phyloP scores from a whole-genome alignment of 2,113 vertebrate species.

The Gadus macrocephalus region DNA sequence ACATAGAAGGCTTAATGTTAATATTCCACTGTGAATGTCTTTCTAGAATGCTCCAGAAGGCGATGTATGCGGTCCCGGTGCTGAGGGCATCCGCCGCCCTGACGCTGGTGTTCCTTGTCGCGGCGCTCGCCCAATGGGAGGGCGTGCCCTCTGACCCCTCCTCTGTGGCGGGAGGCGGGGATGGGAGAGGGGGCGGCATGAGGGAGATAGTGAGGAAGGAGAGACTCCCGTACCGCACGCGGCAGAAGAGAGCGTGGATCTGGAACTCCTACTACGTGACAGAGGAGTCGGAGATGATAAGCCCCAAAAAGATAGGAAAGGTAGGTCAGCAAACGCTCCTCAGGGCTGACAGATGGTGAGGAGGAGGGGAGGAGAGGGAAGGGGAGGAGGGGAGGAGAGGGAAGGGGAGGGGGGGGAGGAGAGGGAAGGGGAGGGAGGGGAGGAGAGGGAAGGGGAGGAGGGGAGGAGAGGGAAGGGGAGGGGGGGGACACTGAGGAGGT shows the following conservation, averaged over 20 bases:
- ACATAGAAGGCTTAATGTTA: no score
- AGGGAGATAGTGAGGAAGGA: constrained; percentile 46
- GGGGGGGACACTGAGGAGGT: no score
- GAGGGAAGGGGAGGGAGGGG: no score
- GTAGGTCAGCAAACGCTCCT: constrained; percentile 54
- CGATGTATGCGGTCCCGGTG: constrained; percentile 49
- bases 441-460: no score
- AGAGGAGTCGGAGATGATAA: constrained; percentile 66
- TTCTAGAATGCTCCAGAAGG: constrained; percentile 44
- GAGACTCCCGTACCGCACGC: constrained; percentile 34
- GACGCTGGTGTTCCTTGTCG: not conserved
- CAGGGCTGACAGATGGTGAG: no score
- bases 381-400: no score
- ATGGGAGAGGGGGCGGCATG: accelerated
- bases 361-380: no score
- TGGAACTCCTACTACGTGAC: constrained; percentile 84
- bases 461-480: no score
- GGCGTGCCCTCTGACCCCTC: constrained; percentile 9
- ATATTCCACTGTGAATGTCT: no score
- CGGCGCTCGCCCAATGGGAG: not conserved
- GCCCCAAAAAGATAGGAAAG: constrained; percentile 78
- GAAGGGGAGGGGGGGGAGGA: no score
- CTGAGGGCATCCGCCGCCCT: constrained; percentile 43
- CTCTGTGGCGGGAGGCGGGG: constrained; percentile 3
- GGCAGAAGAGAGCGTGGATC: constrained; percentile 82